Evolutionary conservation across 1,140 invertebrate genomes (phyloP), one percentile per base, ranked within the genome.

Genomic region (Cephus cinctus): DNA sequence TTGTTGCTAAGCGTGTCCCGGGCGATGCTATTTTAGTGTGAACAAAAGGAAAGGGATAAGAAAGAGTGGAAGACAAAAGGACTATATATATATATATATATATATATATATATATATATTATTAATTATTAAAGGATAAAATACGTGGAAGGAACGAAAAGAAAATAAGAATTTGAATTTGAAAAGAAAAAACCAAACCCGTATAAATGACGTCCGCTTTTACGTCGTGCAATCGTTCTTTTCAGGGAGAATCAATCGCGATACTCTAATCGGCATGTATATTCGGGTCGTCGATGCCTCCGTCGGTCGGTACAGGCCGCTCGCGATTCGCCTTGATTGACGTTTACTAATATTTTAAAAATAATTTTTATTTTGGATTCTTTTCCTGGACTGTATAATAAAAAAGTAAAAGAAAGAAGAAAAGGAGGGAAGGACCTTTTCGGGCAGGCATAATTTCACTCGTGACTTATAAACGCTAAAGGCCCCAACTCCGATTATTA

Each of bases 1-100:
- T 70, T 60, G 39, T 49, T 45, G 55, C 50, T 49, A 53, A 47
- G 46, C 8, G 34, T 14, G 35, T n/a, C n/a, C n/a, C n/a, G n/a
- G n/a, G n/a, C n/a, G n/a, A n/a, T 22, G 44, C 22, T 52, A 54
- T 59, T 54, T 57, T 52, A 50, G n/a, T n/a, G n/a, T n/a, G n/a
- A n/a, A n/a, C n/a, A n/a, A n/a, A n/a, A n/a, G n/a, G n/a, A n/a
- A n/a, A n/a, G n/a, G n/a, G n/a, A n/a, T n/a, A 55, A 47, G 15
- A 45, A 43, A 49, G 40, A 11, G 11, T 39, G 36, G 32, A 39
- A 38, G 43, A 19, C 12, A 30, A 40, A 49, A 34, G 23, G 20
- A 39, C 9, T 21, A n/a, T 42, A 25, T 9, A 25, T 8, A 35
- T 23, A 46, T 42, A 40, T 25, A 30, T 43, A 38, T 9, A 23